These are phyloP conservation scores for Drosophila pachea DNA, from an alignment of 1,140 invertebrate genomes.

Conservation along the genomic window DNA sequence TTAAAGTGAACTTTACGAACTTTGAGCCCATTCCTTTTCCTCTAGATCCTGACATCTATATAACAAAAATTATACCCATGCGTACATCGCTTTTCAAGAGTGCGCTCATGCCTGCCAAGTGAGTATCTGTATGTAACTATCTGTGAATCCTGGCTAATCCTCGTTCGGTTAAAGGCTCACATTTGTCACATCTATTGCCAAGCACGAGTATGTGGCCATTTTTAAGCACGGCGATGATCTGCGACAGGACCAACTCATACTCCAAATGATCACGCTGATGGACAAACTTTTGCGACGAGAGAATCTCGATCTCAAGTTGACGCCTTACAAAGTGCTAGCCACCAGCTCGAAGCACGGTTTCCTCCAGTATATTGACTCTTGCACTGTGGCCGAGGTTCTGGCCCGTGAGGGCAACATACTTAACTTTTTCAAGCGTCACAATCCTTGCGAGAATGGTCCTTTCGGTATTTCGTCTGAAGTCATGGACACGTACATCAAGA, in stretches of 20 bases:
- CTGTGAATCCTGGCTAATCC: not conserved
- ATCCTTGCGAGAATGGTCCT: constrained; percentile 91
- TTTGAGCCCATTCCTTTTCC: constrained; percentile 97
- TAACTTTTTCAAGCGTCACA: constrained; percentile 93
- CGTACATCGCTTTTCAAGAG: constrained; percentile 97
- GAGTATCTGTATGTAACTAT: constrained; percentile 3
- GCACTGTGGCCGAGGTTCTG: constrained; percentile 94
- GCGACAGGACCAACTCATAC: constrained; percentile 98
- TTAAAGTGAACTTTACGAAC: constrained; percentile 93
- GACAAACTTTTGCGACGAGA: constrained; percentile 95
- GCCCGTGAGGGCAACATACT: constrained; percentile 92
- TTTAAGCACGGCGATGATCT: constrained; percentile 99
- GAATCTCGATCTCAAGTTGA: constrained; percentile 96
- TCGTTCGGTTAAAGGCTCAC: constrained; percentile 81
- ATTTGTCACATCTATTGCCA: constrained; percentile 87
- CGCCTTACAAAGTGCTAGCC: constrained; percentile 95
- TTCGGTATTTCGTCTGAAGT: constrained; percentile 95
- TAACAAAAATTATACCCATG: constrained; percentile 93
- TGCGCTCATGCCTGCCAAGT: constrained; percentile 96
- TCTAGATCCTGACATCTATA: constrained; percentile 93
- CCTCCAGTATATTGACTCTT: constrained; percentile 97
- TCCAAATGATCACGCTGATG: constrained; percentile 99
- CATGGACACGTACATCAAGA: constrained; percentile 98
- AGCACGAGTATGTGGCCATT: constrained; percentile 95
- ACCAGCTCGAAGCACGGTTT: constrained; percentile 98